Evolutionary conservation across 2,797 vertebrate species (phyloP), one percentile per base, ranked within the genome.

Genomic region (Enteromius radiatus): DNA sequence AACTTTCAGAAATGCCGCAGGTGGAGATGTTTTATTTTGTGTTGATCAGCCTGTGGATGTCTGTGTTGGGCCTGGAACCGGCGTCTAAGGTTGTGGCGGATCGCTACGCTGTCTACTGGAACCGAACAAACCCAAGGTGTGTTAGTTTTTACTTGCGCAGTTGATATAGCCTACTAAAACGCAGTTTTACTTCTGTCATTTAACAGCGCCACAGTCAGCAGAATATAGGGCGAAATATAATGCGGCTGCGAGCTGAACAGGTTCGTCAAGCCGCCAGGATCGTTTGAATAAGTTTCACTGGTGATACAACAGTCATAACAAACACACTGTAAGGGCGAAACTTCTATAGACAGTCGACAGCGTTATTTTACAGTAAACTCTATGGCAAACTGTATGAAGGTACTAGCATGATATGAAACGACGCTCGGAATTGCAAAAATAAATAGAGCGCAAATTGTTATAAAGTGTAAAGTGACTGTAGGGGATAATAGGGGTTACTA

Each of bases 61-160:
- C 96, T 88, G 95, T 93, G 91, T 87, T 88, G 93, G 94, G 95
- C 89, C 97, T 98, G 94, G 97, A 98, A 88, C 96, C 96, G 85
- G 95, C 96, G 85, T 95, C 96, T 93, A 98, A 98, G 94, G 94
- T 96, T 92, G 96, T 97, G 88, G 96, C 97, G 79, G 97, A 98
- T 89, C 97, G 97, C 86, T 98, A 97, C 91, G 97, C 97, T 41
- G 97, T 99, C 92, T 97, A 94, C 95, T 98, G 97, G 97, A 99
- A 99, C 95, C 96, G 96, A 90, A 97, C 95, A 90, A 99, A 98
- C 92, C 96, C 96, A 90, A 97, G 95, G 97, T 98, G 95, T 95
- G 95, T 90, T 38, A 6, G 17, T 14, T 43, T 11, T 43, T 82
- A 38, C 19, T 43, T 43, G 74, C 77, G 75, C 84, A 80, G 79